Base-by-base conservation (phyloP, 1,140 invertebrate species). In the Asobara japonica region DNA sequence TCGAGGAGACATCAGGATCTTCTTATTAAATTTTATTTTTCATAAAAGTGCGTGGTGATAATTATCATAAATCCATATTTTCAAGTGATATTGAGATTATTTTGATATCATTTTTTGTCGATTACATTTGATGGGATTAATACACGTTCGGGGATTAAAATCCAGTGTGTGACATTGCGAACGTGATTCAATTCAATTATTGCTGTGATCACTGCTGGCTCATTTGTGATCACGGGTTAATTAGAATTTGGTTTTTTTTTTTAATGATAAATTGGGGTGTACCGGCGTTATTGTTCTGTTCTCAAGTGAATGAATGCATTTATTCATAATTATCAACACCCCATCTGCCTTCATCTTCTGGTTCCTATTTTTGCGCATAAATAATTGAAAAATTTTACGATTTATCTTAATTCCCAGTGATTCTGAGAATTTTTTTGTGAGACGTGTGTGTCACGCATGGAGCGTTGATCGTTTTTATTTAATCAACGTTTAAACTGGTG, bases 151-250 rank as follows among this genome's bases (percentile, higher is more conserved):
- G 33, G n/a, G n/a, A n/a, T n/a, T n/a, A 64, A 64, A 48, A 45
- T 16, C 41, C n/a, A 67, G 65, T 67, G 65, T 67, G 65, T 67
- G 65, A 67, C 65, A 29, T 48, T 65, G 33, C 31, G 64, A 65
- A 41, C 64, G 64, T 65, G 33, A 65, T 56, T 56, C 7, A 20
- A 65, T 56, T 56, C 7, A 27, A 56, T 27, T 56, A 56, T 56
- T 56, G 51, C 22, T 56, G 51, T 56, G 51, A 56, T 56, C 51
- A 25, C 51, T 56, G 22, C 51, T 56, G 51, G 30, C 18, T 48
- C 48, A 48, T 29, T 48, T 67, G 10, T 33, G 13, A 31, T 51
- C n/a, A 18, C 20, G 31, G 10, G 31, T 11, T 29, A 30, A 66
- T 66, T 45, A 66, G 33, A 48, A 16, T 65, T 45, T n/a, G n/a